Evolutionary conservation across 1,140 invertebrate genomes (phyloP).

Genomic region (Mylabris phalerata): DNA sequence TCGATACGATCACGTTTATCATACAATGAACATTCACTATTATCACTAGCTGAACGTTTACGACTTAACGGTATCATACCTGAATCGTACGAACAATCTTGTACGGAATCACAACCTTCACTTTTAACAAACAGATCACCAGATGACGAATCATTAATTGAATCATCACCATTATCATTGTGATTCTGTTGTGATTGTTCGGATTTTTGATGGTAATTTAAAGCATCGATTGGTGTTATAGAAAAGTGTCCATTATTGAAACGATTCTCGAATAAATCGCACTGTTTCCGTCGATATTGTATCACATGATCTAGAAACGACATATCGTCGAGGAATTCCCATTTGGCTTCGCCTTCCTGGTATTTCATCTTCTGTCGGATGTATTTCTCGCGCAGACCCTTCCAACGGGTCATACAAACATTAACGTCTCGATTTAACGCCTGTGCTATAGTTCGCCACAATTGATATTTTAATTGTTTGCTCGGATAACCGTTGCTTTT

Average conservation of each 20-base stretch:
- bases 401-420: conserved; percentile 28
- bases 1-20: conserved; percentile 17
- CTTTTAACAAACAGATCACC: conserved; percentile 16
- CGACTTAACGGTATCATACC: conserved; percentile 1
- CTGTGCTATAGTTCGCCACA: conserved; percentile 24
- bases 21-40: conserved; percentile 11
- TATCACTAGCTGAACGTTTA: conserved; percentile 19
- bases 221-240: conserved; percentile 4
- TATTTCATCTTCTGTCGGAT: conserved; percentile 31
- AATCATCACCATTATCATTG: conserved; percentile 18
- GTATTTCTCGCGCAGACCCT: conserved; percentile 32
- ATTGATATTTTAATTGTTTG: conserved; percentile 23
- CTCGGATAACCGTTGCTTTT: conserved; percentile 28
- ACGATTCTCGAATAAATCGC: not conserved
- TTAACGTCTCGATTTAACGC: conserved; percentile 22
- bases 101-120: conserved; percentile 14
- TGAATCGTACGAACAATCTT: conserved; percentile 10
- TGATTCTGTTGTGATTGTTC: conserved; percentile 4
- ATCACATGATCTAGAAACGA: conserved; percentile 30
- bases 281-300: conserved; percentile 26
- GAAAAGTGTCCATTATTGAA: not conserved
- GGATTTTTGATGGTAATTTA: conserved; percentile 2
- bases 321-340: conserved; percentile 30
- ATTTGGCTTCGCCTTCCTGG: conserved; percentile 26
- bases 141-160: conserved; percentile 19